These are phyloP conservation scores for Corynorhinus townsendii DNA, from an alignment of 2,113 vertebrate species.

Conservation along the genomic window DNA sequence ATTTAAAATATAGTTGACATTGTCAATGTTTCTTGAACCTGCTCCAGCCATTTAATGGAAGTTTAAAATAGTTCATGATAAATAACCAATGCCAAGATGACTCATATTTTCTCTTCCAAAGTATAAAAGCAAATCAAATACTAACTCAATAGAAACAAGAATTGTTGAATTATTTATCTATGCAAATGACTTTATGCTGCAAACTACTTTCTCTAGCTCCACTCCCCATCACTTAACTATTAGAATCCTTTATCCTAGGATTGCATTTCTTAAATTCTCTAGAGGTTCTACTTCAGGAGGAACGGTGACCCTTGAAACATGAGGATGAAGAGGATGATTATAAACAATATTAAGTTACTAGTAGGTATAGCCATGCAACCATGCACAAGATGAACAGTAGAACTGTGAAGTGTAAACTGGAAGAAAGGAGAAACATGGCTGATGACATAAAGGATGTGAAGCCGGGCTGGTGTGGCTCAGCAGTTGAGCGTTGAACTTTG, in stretches of 20 bases:
- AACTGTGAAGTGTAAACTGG: not conserved
- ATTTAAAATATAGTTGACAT: slow-evolving; percentile 3
- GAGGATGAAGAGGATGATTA: not conserved
- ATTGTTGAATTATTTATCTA: not conserved
- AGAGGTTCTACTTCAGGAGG: not conserved
- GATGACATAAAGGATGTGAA: too few species aligned
- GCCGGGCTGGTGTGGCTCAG: too few species aligned
- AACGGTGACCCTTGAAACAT: not conserved
- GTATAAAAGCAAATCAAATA: not conserved
- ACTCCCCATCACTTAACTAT: not conserved
- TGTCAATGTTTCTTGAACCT: not conserved
- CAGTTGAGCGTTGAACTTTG: too few species aligned
- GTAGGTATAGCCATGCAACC: not conserved
- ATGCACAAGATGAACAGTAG: not conserved
- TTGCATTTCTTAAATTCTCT: not conserved
- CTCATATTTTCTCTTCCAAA: not conserved
- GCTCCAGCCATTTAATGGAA: not conserved
- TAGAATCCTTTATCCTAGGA: not conserved
- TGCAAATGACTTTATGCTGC: not conserved
- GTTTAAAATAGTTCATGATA: slow-evolving; percentile 10
- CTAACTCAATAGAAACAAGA: not conserved
- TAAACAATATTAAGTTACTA: not conserved
- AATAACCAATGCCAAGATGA: not conserved
- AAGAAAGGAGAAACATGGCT: not conserved
- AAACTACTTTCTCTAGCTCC: not conserved